Percentiles rank a stretch among this genome's conserved stretches.
phyloP scores from a whole-genome alignment of 2,888 invertebrate genomes.

The Tenthredo livida region DNA sequence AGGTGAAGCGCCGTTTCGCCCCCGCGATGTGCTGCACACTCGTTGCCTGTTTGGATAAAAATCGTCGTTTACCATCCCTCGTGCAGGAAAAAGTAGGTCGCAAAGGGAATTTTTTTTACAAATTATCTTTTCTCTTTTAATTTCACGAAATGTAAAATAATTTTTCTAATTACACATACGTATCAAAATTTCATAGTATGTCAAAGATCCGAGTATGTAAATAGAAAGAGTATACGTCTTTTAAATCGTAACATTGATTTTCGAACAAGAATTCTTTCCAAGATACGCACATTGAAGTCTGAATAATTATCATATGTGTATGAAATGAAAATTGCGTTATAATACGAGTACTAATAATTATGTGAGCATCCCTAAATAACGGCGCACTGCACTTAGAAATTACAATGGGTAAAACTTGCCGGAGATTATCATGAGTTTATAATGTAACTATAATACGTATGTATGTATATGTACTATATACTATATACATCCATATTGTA shows the following conservation, averaged over 20 bases:
- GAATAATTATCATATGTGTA: neutral
- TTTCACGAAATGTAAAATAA: too few relatives aligned
- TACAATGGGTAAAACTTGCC: neutral
- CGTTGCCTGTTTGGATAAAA: neutral
- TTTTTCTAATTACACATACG: too few relatives aligned
- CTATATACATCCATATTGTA: neutral
- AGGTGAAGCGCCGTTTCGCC: neutral
- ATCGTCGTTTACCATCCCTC: neutral
- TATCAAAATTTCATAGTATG: too few relatives aligned
- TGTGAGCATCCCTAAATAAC: neutral
- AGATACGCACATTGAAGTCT: too few relatives aligned
- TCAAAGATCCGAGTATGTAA: too few relatives aligned
- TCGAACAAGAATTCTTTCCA: too few relatives aligned
- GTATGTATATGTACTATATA: neutral
- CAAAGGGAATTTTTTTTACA: neutral
- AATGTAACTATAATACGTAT: constrained; percentile 15
- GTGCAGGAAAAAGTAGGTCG: neutral
- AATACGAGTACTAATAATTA: neutral
- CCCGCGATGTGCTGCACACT: neutral
- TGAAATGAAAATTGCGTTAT: constrained; percentile 19
- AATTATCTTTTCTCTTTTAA: too few relatives aligned
- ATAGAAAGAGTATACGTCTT: too few relatives aligned
- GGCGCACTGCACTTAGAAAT: constrained; percentile 3
- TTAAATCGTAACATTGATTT: too few relatives aligned
- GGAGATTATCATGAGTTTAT: constrained; percentile 34